These are phyloP conservation scores for Arbacia lixula DNA, from an alignment of 53 echinoderm and acorn worm species.

Conservation along the genomic window DNA sequence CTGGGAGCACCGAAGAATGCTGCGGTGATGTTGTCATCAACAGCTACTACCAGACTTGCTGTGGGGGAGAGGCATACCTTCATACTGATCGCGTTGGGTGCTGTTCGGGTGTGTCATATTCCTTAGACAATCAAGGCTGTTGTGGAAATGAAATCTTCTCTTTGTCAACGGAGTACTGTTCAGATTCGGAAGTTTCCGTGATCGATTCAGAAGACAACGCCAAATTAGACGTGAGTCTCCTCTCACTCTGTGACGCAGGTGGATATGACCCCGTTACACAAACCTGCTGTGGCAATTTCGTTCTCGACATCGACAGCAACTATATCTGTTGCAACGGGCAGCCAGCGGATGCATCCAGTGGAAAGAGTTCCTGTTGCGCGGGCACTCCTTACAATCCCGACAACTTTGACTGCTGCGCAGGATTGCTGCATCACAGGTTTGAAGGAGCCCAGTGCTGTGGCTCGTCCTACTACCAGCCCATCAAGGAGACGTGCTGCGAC, in stretches of 20 bases:
- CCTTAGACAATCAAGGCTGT: slow-evolving; percentile 58
- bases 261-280: slow-evolving; percentile 5
- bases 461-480: slow-evolving; percentile 58
- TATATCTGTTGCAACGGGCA: slow-evolving; percentile 27
- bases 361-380: slow-evolving; percentile 66
- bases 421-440: slow-evolving; percentile 28
- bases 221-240: not conserved
- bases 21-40: slow-evolving; percentile 62
- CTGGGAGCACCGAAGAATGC: slow-evolving; percentile 27
- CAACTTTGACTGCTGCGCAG: slow-evolving; percentile 67
- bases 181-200: not conserved
- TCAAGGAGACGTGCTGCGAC: slow-evolving; percentile 72
- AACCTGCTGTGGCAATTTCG: slow-evolving; percentile 37
- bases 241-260: not conserved
- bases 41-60: slow-evolving; percentile 50
- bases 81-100: slow-evolving; percentile 13
- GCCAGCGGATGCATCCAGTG: not conserved
- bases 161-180: slow-evolving; percentile 43
- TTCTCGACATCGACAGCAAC: not conserved
- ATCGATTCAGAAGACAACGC: not conserved
- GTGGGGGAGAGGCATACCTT: slow-evolving; percentile 28
- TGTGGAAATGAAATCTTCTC: slow-evolving; percentile 55
- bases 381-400: slow-evolving; percentile 60
- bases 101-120: slow-evolving; percentile 53
- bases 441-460: slow-evolving; percentile 74